Evolutionary conservation across 2,888 invertebrate species (phyloP), one percentile per base, ranked within the genome.

Genomic region (Diarsia mendica): DNA sequence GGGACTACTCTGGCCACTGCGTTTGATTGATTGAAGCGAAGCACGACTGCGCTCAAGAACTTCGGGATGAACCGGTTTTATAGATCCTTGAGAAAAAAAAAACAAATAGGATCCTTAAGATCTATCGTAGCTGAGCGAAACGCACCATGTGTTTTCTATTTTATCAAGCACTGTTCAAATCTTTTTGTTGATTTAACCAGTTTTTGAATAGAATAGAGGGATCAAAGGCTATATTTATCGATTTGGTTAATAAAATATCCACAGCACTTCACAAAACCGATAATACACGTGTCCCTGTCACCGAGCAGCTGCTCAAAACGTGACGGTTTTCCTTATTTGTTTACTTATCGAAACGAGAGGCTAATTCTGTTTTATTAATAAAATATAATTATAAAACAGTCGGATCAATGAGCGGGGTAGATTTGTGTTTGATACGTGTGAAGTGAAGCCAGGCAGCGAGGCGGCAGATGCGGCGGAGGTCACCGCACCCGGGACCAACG

Each of bases 391-490:
- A 74, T 72, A 77, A 68, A 79, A 77, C 74, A 72, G 63, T 67
- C 51, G 53, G 60, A 85, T 86, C 83, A 84, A 82, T 87, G 88
- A 89, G 87, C 78, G 70, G 84, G 85, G 85, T 91, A 88, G 90
- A 90, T 92, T 92, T 90, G 91, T 91, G 87, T 89, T 90, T 86
- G 90, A 90, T 90, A 91, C 88, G 91, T 92, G 92, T 91, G 90
- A 91, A 91, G 90, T 89, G 92, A 90, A 91, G 91, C 88, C 92
- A 87, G 87, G 88, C 92, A 86, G 84, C 80, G 88, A 84, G 81
- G 90, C 92, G 93, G 94, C 95, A 94, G 95, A 94, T 94, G 95
- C 91, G 91, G 87, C 88, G 72, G 93, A 90, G 95, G 95, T 95
- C 95, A 94, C 91, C 94, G 95, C 93, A 90, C 95, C 89, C 94